Conservation (phyloP, 23 tunicate genomes). For the Trididemnum clinides region DNA sequence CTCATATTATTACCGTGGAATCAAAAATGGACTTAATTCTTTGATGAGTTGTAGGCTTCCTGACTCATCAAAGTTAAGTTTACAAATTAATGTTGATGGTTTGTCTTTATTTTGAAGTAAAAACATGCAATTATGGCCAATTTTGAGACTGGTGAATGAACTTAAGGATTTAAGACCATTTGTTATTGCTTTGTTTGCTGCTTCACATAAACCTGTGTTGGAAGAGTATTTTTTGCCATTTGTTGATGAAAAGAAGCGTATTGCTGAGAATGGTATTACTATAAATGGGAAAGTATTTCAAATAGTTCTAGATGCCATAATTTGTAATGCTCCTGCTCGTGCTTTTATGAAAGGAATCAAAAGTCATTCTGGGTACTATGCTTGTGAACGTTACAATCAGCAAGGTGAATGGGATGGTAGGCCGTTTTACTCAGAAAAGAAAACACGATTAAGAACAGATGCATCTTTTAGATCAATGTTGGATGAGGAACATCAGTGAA, state of each 20-base stretch:
- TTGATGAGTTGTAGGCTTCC: not conserved
- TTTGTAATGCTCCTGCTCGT: conserved; percentile 65
- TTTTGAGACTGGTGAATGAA: conserved; percentile 9
- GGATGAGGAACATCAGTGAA: conserved; percentile 36
- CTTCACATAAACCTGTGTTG: conserved; percentile 1
- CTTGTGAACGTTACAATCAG: conserved; percentile 30
- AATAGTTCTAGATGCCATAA: conserved; percentile 8
- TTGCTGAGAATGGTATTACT: conserved; percentile 8
- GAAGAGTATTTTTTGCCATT: not conserved
- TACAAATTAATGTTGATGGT: conserved; percentile 48
- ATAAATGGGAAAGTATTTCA: not conserved
- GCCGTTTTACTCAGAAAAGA: conserved; percentile 2
- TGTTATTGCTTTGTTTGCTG: conserved; percentile 16
- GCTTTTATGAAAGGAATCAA: conserved; percentile 45
- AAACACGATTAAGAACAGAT: conserved; percentile 22
- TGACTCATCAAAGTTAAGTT: not conserved
- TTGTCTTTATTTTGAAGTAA: conserved; percentile 42
- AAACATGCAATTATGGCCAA: conserved; percentile 34
- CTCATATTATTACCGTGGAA: conserved; percentile 5
- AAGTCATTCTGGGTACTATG: conserved; percentile 41
- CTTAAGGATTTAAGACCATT: not conserved
- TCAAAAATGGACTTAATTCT: conserved; percentile 1
- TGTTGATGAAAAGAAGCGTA: not conserved
- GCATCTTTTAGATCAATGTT: not conserved
- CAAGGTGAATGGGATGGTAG: conserved; percentile 42